These are phyloP conservation scores for Anoncus sp. DNA, from an alignment of 2,888 invertebrate species.

Conservation along the genomic window DNA sequence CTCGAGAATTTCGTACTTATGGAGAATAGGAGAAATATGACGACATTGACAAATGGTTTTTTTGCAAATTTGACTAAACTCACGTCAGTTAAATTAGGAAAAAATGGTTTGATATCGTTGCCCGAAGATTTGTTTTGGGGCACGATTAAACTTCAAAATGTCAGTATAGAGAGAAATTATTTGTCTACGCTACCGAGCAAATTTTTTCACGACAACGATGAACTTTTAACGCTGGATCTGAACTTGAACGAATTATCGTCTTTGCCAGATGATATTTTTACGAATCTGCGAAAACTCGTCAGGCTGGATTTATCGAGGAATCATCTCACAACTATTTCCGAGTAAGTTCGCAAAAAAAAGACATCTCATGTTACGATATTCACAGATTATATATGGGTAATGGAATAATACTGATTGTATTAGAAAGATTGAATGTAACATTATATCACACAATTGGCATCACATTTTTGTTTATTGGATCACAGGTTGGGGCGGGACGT, in stretches of 20 bases:
- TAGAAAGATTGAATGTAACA: no score
- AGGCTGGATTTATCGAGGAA: slow-evolving; percentile 88
- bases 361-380: no score
- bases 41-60: slow-evolving; percentile 85
- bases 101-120: slow-evolving; percentile 85
- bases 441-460: no score
- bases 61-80: slow-evolving; percentile 87
- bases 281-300: slow-evolving; percentile 85
- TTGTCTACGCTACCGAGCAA: slow-evolving; percentile 85
- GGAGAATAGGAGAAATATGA: slow-evolving; percentile 83
- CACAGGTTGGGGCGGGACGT: no score
- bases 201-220: slow-evolving; percentile 87
- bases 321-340: slow-evolving; percentile 85
- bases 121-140: slow-evolving; percentile 87
- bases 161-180: slow-evolving; percentile 86
- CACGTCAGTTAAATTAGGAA: slow-evolving; percentile 85
- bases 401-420: no score
- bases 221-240: slow-evolving; percentile 87
- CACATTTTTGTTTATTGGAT: no score
- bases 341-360: slow-evolving; percentile 84
- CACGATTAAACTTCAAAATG: slow-evolving; percentile 85
- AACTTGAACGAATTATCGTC: slow-evolving; percentile 86
- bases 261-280: slow-evolving; percentile 86
- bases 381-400: no score
- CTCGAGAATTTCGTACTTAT: slow-evolving; percentile 83